Evolutionary conservation across 2,888 invertebrate species (phyloP), one percentile per base, ranked within the genome.

Genomic region (Drosophila melanosoma): DNA sequence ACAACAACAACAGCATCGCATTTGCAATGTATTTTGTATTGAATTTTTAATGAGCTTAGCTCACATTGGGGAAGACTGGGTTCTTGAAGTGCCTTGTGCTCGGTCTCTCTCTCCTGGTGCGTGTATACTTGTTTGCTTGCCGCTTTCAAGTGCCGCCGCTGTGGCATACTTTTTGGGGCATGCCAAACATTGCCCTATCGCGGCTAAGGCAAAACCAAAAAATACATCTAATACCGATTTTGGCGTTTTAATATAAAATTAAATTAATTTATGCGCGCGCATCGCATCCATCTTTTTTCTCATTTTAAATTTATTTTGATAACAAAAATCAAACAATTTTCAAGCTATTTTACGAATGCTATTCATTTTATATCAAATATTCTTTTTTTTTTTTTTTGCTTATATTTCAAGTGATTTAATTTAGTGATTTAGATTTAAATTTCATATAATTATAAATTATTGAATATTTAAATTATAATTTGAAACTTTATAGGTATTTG

Each of bases 21-120:
- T 71, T 79, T 69, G 26, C 83, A 83, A 86, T 88, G 84, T 79
- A 79, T 87, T 79, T 86, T 64, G 80, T 83, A 90, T 88, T 90
- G 90, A 90, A 88, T 90, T 88, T 90, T 86, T 83, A 88, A 88
- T 88, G 86, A 90, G 89, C 70, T 42, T 40, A 59, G 70, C 70
- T 61, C 56, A 35, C 51, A 52, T 45, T 35, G 49, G 29, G 29
- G 60, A 32, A 29, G 48, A 53, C 68, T 36, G 71, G 62, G 59
- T 65, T 71, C 69, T 56, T 67, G 64, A 64, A 69, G 66, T 60
- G 45, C 23, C 23, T 15, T 15, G 23, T 23, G 65, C 60, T 10
- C 12, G 51, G 23, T 51, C 40, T 26, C 42, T 26, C 42, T 51
- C 40, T 32, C 38, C 59, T 20, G 58, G n/a, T 63, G 66, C 69